Conservation (phyloP, 2,797 vertebrate genomes). For the Neopelma chrysocephalum region DNA sequence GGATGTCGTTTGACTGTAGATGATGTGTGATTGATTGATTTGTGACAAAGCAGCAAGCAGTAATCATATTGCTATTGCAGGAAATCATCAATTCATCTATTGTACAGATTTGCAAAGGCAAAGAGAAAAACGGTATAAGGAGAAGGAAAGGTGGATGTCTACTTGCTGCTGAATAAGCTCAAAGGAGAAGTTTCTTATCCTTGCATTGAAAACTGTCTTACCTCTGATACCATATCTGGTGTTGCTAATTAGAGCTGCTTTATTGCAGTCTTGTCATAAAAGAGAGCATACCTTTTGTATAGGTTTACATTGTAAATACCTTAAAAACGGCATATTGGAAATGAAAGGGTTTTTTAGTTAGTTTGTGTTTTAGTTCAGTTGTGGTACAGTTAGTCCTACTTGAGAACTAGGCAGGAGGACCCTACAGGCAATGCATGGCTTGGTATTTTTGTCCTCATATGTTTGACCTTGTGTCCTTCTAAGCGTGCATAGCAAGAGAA, state of each 20-base stretch:
- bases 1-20: constrained; percentile 13
- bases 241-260: constrained; percentile 63
- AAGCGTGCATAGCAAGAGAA: neutral
- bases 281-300: constrained; percentile 48
- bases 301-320: constrained; percentile 50
- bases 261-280: constrained; percentile 55
- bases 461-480: constrained; percentile 24
- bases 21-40: neutral
- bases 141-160: neutral
- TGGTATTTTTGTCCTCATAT: neutral
- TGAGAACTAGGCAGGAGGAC: neutral
- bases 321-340: constrained; percentile 1
- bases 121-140: neutral
- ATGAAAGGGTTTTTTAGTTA: neutral
- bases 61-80: constrained; percentile 63
- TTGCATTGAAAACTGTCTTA: neutral
- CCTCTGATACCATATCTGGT: neutral
- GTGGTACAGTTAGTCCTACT: neutral
- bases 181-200: neutral
- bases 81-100: neutral
- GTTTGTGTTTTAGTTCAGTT: neutral
- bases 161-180: neutral
- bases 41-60: constrained; percentile 65
- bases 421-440: neutral
- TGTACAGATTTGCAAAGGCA: constrained; percentile 40